These are phyloP conservation scores for Arbacia lixula DNA, from an alignment of 53 echinoderm and acorn worm genomes.

Conservation along the genomic window DNA sequence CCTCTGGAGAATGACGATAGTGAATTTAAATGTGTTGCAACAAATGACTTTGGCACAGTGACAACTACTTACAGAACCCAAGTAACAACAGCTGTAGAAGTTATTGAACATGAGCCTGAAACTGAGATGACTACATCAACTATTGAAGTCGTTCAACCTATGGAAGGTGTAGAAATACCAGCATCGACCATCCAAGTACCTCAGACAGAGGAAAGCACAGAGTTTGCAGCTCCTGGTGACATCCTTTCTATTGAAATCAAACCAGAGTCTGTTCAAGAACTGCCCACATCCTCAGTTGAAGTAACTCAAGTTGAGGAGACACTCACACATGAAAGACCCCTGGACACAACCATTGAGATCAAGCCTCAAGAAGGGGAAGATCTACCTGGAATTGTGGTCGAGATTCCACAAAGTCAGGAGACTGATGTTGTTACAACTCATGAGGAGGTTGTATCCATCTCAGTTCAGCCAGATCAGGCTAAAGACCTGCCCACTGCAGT, in stretches of 20 bases:
- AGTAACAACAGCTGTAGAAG: conserved; percentile 48
- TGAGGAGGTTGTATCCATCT: background rate
- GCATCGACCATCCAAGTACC: conserved; percentile 8
- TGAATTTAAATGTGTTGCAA: conserved; percentile 86
- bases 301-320: background rate
- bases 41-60: conserved; percentile 79
- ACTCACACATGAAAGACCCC: background rate
- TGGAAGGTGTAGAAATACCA: background rate
- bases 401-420: background rate
- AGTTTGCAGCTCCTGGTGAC: background rate
- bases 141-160: conserved; percentile 1
- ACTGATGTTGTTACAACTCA: background rate
- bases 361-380: conserved; percentile 35
- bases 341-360: background rate
- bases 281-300: conserved; percentile 16
- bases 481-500: conserved; percentile 1
- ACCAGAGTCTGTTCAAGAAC: background rate
- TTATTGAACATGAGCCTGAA: conserved; percentile 24
- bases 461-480: background rate
- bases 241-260: conserved; percentile 17
- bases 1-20: conserved; percentile 79
- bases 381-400: background rate
- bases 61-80: conserved; percentile 76
- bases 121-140: conserved; percentile 21
- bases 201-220: background rate